A percentile compares a stretch with the other conserved stretches of the same genome.
phyloP scores from a whole-genome alignment of 2,113 vertebrate species.

The Tupaia chinensis region DNA sequence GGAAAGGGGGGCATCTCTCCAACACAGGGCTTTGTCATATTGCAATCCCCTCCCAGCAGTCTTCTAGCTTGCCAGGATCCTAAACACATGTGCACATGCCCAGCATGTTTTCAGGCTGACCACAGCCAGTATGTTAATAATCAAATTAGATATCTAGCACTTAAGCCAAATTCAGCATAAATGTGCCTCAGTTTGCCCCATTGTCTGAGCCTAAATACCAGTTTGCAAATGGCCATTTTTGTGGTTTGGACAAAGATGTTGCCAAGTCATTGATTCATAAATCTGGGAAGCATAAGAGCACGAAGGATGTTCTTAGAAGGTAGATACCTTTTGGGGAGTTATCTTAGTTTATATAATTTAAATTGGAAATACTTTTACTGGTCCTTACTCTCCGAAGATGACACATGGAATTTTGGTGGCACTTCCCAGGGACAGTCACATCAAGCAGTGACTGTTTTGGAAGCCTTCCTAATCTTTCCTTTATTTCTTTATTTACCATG shows the following conservation, averaged over 20 bases:
- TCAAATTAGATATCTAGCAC: conserved; percentile 1
- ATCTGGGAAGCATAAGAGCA: not conserved
- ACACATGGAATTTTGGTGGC: not conserved
- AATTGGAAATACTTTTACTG: not conserved
- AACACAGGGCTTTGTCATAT: too few relatives aligned
- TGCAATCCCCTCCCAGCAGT: too few relatives aligned
- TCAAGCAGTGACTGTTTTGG: not conserved
- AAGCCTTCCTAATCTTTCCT: not conserved
- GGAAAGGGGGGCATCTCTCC: too few relatives aligned
- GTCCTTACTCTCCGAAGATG: not conserved
- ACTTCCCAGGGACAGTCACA: not conserved
- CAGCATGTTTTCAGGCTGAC: too few relatives aligned
- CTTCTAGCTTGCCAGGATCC: too few relatives aligned
- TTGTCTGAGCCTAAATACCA: not conserved
- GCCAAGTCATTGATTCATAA: not conserved
- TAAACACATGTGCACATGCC: too few relatives aligned
- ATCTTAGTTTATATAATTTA: conserved; percentile 24
- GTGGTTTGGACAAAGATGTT: conserved; percentile 2
- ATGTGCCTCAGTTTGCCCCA: not conserved
- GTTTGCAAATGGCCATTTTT: not conserved
- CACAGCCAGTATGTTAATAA: not conserved
- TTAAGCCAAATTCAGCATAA: not conserved
- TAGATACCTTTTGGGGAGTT: not conserved
- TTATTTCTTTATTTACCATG: conserved; percentile 31
- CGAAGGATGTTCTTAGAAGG: not conserved